Evolutionary conservation across 2,888 invertebrate species (phyloP), one percentile per base, ranked within the genome.

Genomic region (Leuctra nigra): DNA sequence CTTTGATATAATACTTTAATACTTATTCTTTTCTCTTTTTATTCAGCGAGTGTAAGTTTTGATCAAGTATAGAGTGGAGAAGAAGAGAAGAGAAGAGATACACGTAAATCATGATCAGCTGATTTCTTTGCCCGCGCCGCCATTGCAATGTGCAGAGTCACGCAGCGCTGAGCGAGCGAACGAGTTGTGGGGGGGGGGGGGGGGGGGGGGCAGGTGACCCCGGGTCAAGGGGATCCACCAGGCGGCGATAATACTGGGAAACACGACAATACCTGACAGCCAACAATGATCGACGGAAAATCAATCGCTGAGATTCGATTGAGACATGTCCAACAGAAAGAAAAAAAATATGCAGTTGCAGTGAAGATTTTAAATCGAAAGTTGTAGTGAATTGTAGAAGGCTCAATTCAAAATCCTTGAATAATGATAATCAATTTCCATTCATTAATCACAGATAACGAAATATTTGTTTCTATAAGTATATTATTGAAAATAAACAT

Each of bases 31-130:
- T 44, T 41, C n/a, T n/a, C n/a, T 44, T 44, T 44, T 29, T 20
- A 18, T 38, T 4, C n/a, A 9, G 29, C 4, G 35, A 33, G 35
- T 50, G 25, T 29, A 48, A 29, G 14, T 33, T 46, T 29, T 48
- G 48, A 48, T 48, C n/a, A 48, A 48, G 50, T 20, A 33, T 9
- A 16, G 36, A 35, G 33, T 35, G 4, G 20, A 6, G 20, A n/a
- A n/a, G n/a, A n/a, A n/a, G n/a, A n/a, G n/a, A 25, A 20, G 20
- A 39, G 16, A 18, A 39, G 16, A 47, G 50, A 20, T 50, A 50
- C 50, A 50, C 33, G 50, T 50, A 50, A 50, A 50, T 50, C 50
- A 50, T 50, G 50, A 50, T 50, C 50, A 33, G 50, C 41, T n/a
- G 11, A 14, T 50, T 35, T 29, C 35, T 35, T 50, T 50, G 35